Evolutionary conservation across 1,140 invertebrate species (phyloP).

Genomic region (Mesaphorura yosii): DNA sequence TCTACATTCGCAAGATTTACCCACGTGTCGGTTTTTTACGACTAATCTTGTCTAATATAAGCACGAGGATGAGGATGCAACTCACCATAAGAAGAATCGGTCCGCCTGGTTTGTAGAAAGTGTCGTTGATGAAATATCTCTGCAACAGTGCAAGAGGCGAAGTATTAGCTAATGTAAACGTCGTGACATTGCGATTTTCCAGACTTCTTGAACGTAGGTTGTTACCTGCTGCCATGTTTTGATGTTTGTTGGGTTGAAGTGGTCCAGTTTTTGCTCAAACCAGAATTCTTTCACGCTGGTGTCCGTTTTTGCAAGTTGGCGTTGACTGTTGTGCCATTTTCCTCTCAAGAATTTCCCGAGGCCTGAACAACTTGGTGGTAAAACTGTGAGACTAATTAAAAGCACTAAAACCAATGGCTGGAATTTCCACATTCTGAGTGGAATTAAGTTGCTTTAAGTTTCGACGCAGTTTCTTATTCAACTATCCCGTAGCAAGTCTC

Average conservation of each 20-base stretch:
- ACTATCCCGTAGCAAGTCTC: too few relatives aligned
- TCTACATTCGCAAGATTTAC: constrained; percentile 24
- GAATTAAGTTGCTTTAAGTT: too few relatives aligned
- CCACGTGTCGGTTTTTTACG: too few relatives aligned
- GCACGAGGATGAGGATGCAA: too few relatives aligned
- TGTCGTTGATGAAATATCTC: constrained; percentile 42
- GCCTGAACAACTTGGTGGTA: neutral
- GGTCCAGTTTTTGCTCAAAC: constrained; percentile 52
- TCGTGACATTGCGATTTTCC: neutral
- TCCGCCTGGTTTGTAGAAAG: constrained; percentile 39
- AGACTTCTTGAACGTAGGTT: neutral
- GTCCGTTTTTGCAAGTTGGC: too few relatives aligned
- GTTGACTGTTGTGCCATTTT: neutral
- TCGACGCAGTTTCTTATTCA: too few relatives aligned
- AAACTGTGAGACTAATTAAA: too few relatives aligned
- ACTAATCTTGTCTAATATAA: too few relatives aligned
- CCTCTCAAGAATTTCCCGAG: constrained; percentile 7
- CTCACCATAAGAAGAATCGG: constrained; percentile 44
- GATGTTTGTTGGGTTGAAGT: constrained; percentile 54
- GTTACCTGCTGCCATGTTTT: constrained; percentile 54
- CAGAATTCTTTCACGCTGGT: constrained; percentile 35
- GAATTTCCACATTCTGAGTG: too few relatives aligned
- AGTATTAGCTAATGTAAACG: neutral
- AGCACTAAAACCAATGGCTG: too few relatives aligned
- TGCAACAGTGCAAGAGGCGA: constrained; percentile 32